phyloP scores from a whole-genome alignment of 2,888 invertebrate species.

The Drosophila lacicola region DNA sequence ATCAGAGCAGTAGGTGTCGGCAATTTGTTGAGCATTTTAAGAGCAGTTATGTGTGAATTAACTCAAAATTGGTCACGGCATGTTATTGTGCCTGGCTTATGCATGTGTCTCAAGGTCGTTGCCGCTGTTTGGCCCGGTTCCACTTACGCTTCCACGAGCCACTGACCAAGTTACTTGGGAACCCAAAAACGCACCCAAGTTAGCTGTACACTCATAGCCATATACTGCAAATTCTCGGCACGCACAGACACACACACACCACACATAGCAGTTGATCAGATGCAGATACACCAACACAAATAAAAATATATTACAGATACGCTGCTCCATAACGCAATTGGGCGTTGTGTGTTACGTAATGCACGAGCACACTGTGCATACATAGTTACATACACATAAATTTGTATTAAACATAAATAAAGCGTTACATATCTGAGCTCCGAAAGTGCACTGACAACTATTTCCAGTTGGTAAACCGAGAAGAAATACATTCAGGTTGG shows the following conservation, averaged over 20 bases:
- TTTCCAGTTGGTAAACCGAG: slow-evolving; percentile 50
- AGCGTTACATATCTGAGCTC: slow-evolving; percentile 70
- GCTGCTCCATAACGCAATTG: slow-evolving; percentile 64
- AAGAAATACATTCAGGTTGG: slow-evolving; percentile 25
- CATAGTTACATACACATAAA: slow-evolving; percentile 14
- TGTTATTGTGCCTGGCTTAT: slow-evolving; percentile 48
- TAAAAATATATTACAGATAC: slow-evolving; percentile 24
- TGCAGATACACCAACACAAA: slow-evolving; percentile 24
- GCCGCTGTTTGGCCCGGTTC: slow-evolving; percentile 27
- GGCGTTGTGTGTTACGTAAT: slow-evolving; percentile 74
- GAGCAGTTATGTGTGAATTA: slow-evolving; percentile 41
- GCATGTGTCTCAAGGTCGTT: slow-evolving; percentile 64
- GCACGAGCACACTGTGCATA: slow-evolving; percentile 22
- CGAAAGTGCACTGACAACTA: slow-evolving; percentile 78
- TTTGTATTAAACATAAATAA: slow-evolving; percentile 58
- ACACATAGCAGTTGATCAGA: slow-evolving; percentile 13
- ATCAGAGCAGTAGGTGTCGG: slow-evolving; percentile 42
- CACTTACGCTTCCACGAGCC: slow-evolving; percentile 27
- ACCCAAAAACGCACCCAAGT: slow-evolving; percentile 51
- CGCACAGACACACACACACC: slow-evolving; percentile 33
- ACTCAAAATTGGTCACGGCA: slow-evolving; percentile 62
- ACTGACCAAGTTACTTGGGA: slow-evolving; percentile 53
- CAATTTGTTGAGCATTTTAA: slow-evolving; percentile 43
- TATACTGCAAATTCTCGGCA: slow-evolving; percentile 59
- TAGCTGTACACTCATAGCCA: slow-evolving; percentile 12